Evolutionary conservation across 2,888 invertebrate species (phyloP).

Genomic region (Metalampra italica): DNA sequence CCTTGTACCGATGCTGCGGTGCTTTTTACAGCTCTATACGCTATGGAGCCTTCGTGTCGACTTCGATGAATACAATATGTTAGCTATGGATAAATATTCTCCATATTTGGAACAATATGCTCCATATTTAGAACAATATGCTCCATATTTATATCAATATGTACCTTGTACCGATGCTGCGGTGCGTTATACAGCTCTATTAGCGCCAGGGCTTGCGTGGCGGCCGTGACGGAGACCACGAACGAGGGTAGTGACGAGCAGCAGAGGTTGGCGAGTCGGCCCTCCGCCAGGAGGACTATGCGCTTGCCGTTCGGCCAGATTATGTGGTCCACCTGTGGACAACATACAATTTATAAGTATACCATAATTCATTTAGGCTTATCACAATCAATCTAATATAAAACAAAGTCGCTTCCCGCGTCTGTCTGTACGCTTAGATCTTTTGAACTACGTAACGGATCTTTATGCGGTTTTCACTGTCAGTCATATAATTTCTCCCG

Average conservation of each 20-base stretch:
- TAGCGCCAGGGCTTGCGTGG: slow-evolving; percentile 96
- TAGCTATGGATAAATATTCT: no score
- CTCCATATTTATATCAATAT: not conserved
- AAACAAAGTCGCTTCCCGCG: no score
- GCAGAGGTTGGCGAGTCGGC: slow-evolving; percentile 95
- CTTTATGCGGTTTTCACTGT: no score
- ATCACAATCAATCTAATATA: no score
- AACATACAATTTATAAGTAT: not conserved
- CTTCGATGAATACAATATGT: no score
- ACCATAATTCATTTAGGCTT: not conserved
- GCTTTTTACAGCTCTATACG: slow-evolving; percentile 98
- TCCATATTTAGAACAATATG: not conserved
- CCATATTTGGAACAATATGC: no score
- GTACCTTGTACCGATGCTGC: slow-evolving; percentile 91
- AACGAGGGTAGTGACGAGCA: slow-evolving; percentile 98
- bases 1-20: slow-evolving; percentile 95
- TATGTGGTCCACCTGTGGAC: slow-evolving; percentile 92
- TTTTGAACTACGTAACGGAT: no score
- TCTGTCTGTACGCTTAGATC: no score
- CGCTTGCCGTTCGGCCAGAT: slow-evolving; percentile 99
- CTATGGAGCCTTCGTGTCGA: slow-evolving; percentile 97
- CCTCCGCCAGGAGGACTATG: slow-evolving; percentile 95
- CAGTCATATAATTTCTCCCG: no score
- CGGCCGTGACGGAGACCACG: slow-evolving; percentile 98
- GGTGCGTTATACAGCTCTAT: slow-evolving; percentile 99